Evolutionary conservation across 2,113 vertebrate genomes (phyloP).

Genomic region (Toxotes jaculatrix): DNA sequence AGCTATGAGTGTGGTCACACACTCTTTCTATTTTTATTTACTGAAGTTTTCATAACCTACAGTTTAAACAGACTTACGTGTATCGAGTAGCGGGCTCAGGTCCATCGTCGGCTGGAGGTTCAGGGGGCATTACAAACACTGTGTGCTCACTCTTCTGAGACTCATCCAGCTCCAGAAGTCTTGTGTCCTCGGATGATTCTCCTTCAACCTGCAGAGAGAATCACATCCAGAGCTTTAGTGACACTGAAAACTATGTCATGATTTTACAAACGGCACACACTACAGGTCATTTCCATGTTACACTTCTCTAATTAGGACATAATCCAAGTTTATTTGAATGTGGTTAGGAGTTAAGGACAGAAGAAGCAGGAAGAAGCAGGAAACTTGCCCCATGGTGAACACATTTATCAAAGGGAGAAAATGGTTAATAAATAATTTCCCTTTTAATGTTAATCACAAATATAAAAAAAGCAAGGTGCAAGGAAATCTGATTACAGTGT

Average conservation of each 20-base stretch:
- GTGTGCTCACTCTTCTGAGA: constrained; percentile 98
- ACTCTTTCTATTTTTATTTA: not conserved
- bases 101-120: constrained; percentile 85
- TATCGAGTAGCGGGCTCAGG: constrained; percentile 84
- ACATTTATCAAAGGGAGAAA: not conserved
- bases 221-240: constrained; percentile 3
- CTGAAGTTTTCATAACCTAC: not conserved
- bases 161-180: constrained; percentile 94
- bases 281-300: constrained; percentile 2
- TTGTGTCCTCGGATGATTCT: constrained; percentile 90
- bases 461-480: not conserved
- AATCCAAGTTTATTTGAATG: constrained; percentile 20
- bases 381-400: constrained; percentile 21
- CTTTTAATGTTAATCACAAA: constrained; percentile 15
- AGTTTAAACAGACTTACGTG: constrained; percentile 81
- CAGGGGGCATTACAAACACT: constrained; percentile 94
- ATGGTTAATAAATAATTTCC: constrained; percentile 1
- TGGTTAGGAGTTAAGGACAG: constrained; percentile 8
- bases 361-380: constrained; percentile 57
- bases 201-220: constrained; percentile 87
- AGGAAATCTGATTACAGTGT: constrained; percentile 53
- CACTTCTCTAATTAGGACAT: not conserved
- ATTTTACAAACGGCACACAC: not conserved
- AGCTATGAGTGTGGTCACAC: not conserved
- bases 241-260: not conserved